Conservation (phyloP, 1,140 invertebrate genomes). For the Trichonephila clavata region DNA sequence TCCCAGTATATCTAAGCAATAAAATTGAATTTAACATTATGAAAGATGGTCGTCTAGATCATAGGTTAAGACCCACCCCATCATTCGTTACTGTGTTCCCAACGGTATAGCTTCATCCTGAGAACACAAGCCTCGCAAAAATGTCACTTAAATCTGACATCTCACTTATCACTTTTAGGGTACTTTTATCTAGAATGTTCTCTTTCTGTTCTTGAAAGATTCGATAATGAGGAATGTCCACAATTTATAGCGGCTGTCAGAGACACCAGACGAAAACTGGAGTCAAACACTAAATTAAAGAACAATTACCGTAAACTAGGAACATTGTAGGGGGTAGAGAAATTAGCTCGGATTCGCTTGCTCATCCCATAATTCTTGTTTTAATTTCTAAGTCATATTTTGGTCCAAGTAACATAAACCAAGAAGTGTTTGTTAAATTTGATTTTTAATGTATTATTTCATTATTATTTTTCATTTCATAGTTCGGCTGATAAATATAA, state of each 20-base stretch:
- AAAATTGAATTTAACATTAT: constrained; percentile 18
- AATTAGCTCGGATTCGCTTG: not conserved
- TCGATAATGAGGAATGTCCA: constrained; percentile 53
- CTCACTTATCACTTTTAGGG: constrained; percentile 47
- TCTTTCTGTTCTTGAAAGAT: constrained; percentile 58
- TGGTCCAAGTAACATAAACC: too few relatives aligned
- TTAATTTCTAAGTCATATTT: too few relatives aligned
- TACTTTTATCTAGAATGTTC: constrained; percentile 5
- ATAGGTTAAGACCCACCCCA: constrained; percentile 38
- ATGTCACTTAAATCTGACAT: constrained; percentile 63
- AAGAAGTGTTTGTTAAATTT: too few relatives aligned
- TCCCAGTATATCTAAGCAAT: not conserved
- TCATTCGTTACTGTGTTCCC: not conserved
- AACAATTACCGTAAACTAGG: constrained; percentile 38
- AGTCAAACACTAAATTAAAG: constrained; percentile 45
- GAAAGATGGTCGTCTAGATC: constrained; percentile 42
- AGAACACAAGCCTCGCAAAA: constrained; percentile 6
- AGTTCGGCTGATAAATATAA: too few relatives aligned
- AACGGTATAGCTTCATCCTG: constrained; percentile 13
- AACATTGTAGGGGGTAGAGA: not conserved
- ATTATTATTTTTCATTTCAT: too few relatives aligned
- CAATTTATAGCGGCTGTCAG: constrained; percentile 56
- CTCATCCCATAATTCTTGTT: too few relatives aligned
- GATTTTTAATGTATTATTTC: too few relatives aligned
- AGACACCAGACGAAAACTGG: not conserved